phyloP scores from a whole-genome alignment of 2,113 vertebrate species.

The Petrocephalus microphthalmus region DNA sequence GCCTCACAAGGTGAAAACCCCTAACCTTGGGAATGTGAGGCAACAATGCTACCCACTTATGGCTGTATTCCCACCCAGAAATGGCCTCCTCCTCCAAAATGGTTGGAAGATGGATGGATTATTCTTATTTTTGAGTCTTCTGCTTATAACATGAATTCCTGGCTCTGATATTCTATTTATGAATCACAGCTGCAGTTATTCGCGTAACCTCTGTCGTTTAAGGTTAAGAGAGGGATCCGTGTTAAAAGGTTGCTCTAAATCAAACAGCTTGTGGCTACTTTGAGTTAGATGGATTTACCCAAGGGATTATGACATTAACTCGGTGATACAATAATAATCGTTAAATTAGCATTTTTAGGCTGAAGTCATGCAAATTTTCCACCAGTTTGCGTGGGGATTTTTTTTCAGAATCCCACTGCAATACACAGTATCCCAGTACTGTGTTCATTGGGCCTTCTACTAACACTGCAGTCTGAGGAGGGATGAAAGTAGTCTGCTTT shows the following conservation, averaged over 20 bases:
- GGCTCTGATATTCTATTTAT: background rate
- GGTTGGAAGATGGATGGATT: background rate
- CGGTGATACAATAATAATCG: background rate
- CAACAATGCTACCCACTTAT: background rate
- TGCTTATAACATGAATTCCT: background rate
- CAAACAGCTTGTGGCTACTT: background rate
- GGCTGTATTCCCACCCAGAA: background rate
- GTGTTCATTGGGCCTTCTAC: background rate
- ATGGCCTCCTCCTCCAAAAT: background rate
- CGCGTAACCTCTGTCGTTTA: background rate
- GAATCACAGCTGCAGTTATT: background rate
- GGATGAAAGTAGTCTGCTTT: background rate
- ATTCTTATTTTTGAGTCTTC: background rate
- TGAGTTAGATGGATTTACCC: background rate
- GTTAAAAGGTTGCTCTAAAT: background rate
- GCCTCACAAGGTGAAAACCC: background rate
- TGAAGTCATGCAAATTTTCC: background rate
- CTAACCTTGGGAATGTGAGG: background rate
- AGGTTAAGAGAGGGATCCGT: background rate
- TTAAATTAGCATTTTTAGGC: background rate
- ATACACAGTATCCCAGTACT: background rate
- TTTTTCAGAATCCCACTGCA: background rate
- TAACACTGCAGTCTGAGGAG: background rate
- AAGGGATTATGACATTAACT: background rate
- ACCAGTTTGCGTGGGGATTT: background rate